Percentiles rank a stretch among this genome's conserved stretches.
phyloP scores from a whole-genome alignment of 2,113 vertebrate species.

The Nyctibius bracteatus region DNA sequence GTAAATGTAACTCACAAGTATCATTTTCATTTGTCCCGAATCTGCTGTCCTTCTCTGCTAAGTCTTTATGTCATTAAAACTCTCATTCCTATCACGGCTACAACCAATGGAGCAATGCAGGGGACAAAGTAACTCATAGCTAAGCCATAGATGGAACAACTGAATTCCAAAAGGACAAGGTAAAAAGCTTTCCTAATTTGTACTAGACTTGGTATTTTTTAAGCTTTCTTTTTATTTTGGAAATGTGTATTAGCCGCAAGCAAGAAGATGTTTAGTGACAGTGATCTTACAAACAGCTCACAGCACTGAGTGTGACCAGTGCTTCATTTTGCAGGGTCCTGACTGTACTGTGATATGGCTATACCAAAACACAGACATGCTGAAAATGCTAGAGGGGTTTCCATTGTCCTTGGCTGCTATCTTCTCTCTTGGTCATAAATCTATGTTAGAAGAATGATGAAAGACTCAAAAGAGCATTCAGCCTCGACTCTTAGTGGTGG shows the following conservation, averaged over 20 bases:
- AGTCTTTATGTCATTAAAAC: background rate
- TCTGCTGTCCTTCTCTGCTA: background rate
- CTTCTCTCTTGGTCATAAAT: background rate
- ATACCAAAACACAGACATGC: background rate
- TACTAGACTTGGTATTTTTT: background rate
- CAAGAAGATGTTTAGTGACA: background rate
- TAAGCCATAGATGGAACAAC: background rate
- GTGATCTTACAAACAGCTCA: background rate
- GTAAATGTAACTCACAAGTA: background rate
- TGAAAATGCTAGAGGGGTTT: fast-evolving
- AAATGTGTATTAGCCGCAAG: background rate
- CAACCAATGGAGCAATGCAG: background rate
- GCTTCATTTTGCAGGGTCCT: background rate
- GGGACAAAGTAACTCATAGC: background rate
- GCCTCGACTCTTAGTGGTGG: background rate
- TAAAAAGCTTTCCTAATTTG: background rate
- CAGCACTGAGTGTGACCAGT: background rate
- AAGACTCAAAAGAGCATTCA: background rate
- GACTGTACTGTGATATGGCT: background rate
- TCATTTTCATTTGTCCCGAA: background rate
- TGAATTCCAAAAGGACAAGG: background rate
- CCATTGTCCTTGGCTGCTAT: background rate
- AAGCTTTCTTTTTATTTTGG: background rate
- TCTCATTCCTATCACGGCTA: background rate
- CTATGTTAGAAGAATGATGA: background rate